A percentile compares a stretch with the other conserved stretches of the same genome.
These are phyloP conservation scores for Nomia melanderi DNA, from an alignment of 1,140 invertebrate genomes.

Conservation along the genomic window DNA sequence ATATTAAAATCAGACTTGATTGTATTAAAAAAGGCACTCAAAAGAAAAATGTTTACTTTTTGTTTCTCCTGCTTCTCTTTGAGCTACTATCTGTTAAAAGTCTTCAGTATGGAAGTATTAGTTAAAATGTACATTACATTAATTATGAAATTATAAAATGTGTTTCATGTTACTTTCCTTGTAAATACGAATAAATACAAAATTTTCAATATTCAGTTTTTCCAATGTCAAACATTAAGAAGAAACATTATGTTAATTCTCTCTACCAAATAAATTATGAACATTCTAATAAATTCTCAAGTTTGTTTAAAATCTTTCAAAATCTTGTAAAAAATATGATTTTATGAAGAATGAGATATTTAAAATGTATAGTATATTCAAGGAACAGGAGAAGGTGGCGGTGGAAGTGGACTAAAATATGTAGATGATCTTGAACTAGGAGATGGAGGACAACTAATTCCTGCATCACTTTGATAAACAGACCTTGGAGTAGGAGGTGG, in stretches of 20 bases:
- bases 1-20: constrained; percentile 2
- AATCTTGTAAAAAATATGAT: constrained; percentile 13
- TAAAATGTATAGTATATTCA: constrained; percentile 59
- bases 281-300: constrained; percentile 13
- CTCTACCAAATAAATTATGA: constrained; percentile 15
- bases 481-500: constrained; percentile 93
- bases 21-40: constrained; percentile 5
- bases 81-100: background rate
- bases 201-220: background rate
- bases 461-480: constrained; percentile 86
- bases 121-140: background rate
- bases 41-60: background rate
- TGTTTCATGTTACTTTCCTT: background rate
- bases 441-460: constrained; percentile 87
- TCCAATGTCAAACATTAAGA: constrained; percentile 6
- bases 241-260: background rate
- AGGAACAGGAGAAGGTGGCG: constrained; percentile 87
- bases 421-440: constrained; percentile 89
- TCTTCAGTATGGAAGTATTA: background rate
- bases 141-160: constrained; percentile 4
- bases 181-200: constrained; percentile 27
- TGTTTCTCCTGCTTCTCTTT: background rate
- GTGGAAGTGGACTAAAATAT: constrained; percentile 88
- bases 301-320: background rate
- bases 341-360: constrained; percentile 7